Percentiles rank a stretch among this genome's conserved stretches.
Conservation (phyloP, 2,888 invertebrate species). For the Augiades crinisus region DNA sequence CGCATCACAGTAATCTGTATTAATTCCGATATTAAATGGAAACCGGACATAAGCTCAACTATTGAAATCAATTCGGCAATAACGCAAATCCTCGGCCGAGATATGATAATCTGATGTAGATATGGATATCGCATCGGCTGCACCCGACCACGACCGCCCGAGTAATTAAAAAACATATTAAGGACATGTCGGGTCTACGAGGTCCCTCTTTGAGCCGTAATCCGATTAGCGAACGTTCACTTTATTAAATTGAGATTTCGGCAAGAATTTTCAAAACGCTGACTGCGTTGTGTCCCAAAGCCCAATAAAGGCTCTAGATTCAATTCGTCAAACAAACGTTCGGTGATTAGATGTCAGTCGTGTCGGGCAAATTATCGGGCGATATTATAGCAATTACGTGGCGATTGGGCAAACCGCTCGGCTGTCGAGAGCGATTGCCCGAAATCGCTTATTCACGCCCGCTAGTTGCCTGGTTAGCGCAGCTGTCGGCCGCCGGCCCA, state of each 20-base stretch:
- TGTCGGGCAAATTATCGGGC: conserved; percentile 32
- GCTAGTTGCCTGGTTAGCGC: conserved; percentile 70
- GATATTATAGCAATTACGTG: conserved; percentile 39
- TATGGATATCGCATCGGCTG: conserved; percentile 27
- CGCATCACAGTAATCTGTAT: conserved; percentile 49
- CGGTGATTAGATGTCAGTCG: conserved; percentile 40
- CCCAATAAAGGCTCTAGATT: conserved; percentile 33
- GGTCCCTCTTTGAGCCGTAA: conserved; percentile 43
- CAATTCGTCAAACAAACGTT: conserved; percentile 37
- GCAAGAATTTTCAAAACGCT: conserved; percentile 24
- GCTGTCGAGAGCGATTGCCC: conserved; percentile 45
- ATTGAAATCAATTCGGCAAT: conserved; percentile 50
- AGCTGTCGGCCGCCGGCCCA: conserved; percentile 43
- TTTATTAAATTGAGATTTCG: conserved; percentile 28
- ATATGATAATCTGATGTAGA: conserved; percentile 56
- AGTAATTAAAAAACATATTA: conserved; percentile 73
- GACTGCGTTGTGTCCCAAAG: conserved; percentile 18
- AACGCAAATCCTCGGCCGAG: conserved; percentile 46
- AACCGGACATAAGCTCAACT: conserved; percentile 43
- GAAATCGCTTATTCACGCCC: conserved; percentile 71
- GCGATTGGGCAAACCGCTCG: conserved; percentile 36
- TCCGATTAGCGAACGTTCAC: conserved; percentile 43
- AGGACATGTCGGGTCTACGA: conserved; percentile 37
- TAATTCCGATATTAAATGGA: conserved; percentile 50
- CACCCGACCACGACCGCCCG: conserved; percentile 23